These are phyloP conservation scores for Sthenelais limicola DNA, from an alignment of 2,888 invertebrate genomes.

Conservation along the genomic window DNA sequence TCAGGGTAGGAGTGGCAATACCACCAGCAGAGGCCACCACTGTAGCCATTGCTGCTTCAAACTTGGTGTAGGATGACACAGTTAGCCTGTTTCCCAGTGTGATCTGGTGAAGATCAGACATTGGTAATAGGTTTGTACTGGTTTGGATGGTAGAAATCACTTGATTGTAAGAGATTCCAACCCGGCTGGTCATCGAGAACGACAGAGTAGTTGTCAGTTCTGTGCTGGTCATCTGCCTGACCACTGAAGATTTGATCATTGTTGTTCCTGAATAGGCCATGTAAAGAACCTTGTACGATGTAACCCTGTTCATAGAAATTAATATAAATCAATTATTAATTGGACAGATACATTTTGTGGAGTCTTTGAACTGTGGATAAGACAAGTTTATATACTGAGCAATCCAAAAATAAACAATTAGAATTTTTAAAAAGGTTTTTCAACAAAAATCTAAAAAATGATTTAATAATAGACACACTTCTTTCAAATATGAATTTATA, in stretches of 20 bases:
- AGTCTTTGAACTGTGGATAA: too few relatives aligned
- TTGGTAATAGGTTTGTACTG: neutral
- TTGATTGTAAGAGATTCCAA: neutral
- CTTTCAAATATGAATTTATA: too few relatives aligned
- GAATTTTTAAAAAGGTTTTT: too few relatives aligned
- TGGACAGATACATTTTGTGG: too few relatives aligned
- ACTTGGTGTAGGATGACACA: neutral
- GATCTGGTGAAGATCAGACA: constrained; percentile 1
- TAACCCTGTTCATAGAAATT: too few relatives aligned
- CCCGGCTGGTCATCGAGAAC: neutral
- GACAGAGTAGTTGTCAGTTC: constrained; percentile 7
- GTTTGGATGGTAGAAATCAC: neutral
- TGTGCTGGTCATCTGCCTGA: neutral
- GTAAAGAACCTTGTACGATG: neutral
- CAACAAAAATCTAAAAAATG: too few relatives aligned
- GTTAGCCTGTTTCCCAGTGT: neutral
- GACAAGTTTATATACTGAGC: too few relatives aligned
- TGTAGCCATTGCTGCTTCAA: constrained; percentile 2
- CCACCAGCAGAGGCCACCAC: neutral
- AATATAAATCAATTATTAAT: too few relatives aligned
- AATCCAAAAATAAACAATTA: too few relatives aligned
- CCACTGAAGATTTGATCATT: constrained; percentile 5
- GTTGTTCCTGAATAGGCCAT: neutral
- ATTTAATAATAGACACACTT: too few relatives aligned
- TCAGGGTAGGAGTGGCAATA: neutral